Percentiles rank a stretch among this genome's conserved stretches.
Conservation (phyloP, 2,113 vertebrate genomes). For the Oncorhynchus clarkii region DNA sequence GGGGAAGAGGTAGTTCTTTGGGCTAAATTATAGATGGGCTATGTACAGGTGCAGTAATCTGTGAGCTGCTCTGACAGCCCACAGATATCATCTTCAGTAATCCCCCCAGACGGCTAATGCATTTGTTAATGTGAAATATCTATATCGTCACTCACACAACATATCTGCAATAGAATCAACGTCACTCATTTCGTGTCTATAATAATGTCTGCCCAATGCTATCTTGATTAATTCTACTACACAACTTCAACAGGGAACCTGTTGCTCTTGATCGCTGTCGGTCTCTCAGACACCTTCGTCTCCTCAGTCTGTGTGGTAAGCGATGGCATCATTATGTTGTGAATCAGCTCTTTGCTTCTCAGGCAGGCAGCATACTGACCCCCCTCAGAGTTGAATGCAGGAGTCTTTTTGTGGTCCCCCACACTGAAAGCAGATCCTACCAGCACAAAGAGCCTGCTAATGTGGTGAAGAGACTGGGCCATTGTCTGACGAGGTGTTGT, state of each 20-base stretch:
- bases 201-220: not conserved
- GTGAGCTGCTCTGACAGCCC: too few species aligned
- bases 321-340: not conserved
- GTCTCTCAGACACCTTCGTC: not conserved
- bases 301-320: too few species aligned
- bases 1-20: too few species aligned
- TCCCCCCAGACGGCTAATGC: not conserved
- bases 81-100: not conserved
- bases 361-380: not conserved
- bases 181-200: not conserved
- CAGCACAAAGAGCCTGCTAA: slow-evolving; percentile 46
- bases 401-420: slow-evolving; percentile 51
- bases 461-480: slow-evolving; percentile 28
- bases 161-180: not conserved
- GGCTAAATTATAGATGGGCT: too few species aligned
- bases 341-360: not conserved
- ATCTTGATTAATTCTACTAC: not conserved
- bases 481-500: slow-evolving; percentile 37
- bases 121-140: not conserved
- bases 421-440: slow-evolving; percentile 30
- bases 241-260: not conserved
- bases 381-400: slow-evolving; percentile 11
- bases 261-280: not conserved
- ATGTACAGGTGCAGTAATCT: too few species aligned
- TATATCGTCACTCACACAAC: not conserved